phyloP scores from a whole-genome alignment of 2,113 vertebrate species.

The Morone chrysops region DNA sequence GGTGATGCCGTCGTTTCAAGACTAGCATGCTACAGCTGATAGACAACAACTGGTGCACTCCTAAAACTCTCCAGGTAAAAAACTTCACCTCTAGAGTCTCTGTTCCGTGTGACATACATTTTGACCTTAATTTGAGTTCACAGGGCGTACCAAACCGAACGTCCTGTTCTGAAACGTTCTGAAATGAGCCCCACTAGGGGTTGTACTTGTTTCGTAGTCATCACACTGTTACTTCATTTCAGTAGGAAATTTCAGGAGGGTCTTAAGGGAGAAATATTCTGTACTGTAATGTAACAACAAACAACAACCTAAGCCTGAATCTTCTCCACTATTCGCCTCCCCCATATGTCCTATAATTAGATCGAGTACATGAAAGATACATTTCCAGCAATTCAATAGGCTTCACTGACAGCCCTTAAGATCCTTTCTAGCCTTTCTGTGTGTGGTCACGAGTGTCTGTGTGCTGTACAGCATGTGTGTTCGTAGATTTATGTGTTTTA shows the following conservation, averaged over 20 bases:
- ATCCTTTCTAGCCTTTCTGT: slow-evolving; percentile 17
- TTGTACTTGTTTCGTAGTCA: not conserved
- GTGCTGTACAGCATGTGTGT: not conserved
- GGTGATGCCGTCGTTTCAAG: no score
- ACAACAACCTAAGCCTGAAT: slow-evolving; percentile 30
- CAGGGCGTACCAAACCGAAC: no score
- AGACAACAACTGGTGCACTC: no score
- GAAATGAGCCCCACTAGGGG: no score
- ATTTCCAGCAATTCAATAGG: slow-evolving; percentile 46
- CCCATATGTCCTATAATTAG: slow-evolving; percentile 60
- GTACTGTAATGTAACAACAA: slow-evolving; percentile 31
- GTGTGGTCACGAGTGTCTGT: slow-evolving; percentile 12
- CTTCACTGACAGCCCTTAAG: slow-evolving; percentile 37
- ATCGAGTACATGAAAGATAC: slow-evolving; percentile 50
- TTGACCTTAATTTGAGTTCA: no score
- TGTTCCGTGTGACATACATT: no score
- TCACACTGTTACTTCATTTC: not conserved
- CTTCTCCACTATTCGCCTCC: slow-evolving; percentile 43
- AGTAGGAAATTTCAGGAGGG: not conserved
- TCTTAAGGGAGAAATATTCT: slow-evolving; percentile 22
- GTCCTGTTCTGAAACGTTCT: no score
- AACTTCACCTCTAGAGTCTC: no score
- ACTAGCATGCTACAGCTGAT: no score
- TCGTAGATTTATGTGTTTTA: not conserved
- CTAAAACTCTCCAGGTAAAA: no score